Percentiles rank a stretch among this genome's conserved stretches.
Evolutionary conservation across 2,797 vertebrate species (phyloP).

Genomic region (Nannoperca australis): DNA sequence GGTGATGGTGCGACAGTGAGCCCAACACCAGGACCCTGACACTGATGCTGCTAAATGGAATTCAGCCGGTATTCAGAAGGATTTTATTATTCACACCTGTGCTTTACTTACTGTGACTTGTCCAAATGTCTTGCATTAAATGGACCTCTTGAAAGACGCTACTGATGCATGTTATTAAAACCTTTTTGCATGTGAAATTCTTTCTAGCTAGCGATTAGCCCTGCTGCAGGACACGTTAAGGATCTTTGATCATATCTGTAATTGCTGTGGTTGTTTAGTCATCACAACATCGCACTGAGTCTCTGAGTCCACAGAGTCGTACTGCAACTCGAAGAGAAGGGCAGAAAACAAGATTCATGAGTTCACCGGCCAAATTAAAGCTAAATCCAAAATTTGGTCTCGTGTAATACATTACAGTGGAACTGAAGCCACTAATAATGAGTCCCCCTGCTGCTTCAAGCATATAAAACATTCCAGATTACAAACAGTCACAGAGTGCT

Average conservation of each 20-base stretch:
- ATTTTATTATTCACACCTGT: too few species aligned
- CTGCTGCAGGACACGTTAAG: background rate
- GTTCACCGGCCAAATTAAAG: background rate
- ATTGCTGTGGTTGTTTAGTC: background rate
- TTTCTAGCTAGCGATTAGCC: background rate
- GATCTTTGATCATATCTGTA: background rate
- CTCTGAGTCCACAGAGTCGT: too few species aligned
- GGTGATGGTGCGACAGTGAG: background rate
- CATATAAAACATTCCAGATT: background rate
- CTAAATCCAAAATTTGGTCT: background rate
- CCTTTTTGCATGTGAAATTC: background rate
- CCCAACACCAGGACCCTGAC: background rate
- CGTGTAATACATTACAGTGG: background rate
- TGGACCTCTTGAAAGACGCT: too few species aligned
- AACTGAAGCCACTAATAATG: background rate
- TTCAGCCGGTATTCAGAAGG: background rate
- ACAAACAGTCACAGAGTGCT: constrained; percentile 8
- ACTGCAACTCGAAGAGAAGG: too few species aligned
- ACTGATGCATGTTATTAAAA: too few species aligned
- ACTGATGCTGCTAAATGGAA: background rate
- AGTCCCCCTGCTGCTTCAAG: background rate
- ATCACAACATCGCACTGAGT: background rate
- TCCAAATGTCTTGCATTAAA: background rate
- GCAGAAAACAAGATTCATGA: background rate
- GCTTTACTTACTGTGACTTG: too few species aligned